phyloP scores from a whole-genome alignment of 2,888 invertebrate genomes.

The Protonemura montana region DNA sequence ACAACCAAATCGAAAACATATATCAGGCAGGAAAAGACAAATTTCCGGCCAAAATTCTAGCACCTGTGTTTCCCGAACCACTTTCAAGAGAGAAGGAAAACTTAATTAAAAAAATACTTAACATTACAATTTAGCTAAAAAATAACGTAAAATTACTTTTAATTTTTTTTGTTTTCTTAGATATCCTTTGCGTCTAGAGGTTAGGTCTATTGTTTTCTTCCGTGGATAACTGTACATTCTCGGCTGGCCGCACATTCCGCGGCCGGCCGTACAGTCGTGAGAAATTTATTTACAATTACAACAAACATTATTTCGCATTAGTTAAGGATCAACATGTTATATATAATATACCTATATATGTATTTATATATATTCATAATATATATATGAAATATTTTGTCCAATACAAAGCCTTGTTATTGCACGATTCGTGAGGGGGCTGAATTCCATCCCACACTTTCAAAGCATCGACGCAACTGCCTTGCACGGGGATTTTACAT shows the following conservation, averaged over 20 bases:
- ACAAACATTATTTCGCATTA: conserved; percentile 42
- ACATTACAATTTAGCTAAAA: conserved; percentile 7
- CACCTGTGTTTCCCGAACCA: conserved; percentile 40
- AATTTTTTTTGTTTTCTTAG: conserved; percentile 23
- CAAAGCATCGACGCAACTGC: conserved; percentile 20
- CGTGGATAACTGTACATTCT: neutral
- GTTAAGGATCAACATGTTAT: conserved; percentile 38
- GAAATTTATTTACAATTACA: conserved; percentile 41
- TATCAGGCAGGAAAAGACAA: conserved; percentile 15
- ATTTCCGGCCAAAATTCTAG: conserved; percentile 25
- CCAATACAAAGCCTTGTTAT: conserved; percentile 27
- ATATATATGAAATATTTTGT: conserved; percentile 38
- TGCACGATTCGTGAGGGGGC: conserved; percentile 17
- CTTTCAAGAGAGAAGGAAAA: conserved; percentile 15
- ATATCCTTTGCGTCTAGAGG: neutral
- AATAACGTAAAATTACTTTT: conserved; percentile 33
- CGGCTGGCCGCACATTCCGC: neutral
- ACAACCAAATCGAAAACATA: conserved; percentile 16
- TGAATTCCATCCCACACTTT: neutral
- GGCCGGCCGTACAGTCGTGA: conserved; percentile 31
- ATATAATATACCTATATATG: conserved; percentile 24
- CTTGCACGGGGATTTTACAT: neutral
- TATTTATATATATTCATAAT: conserved; percentile 27
- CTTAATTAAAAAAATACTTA: conserved; percentile 18
- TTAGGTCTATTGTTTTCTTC: neutral